Conservation (phyloP, 2,113 vertebrate genomes). For the Fukomys damarensis region DNA sequence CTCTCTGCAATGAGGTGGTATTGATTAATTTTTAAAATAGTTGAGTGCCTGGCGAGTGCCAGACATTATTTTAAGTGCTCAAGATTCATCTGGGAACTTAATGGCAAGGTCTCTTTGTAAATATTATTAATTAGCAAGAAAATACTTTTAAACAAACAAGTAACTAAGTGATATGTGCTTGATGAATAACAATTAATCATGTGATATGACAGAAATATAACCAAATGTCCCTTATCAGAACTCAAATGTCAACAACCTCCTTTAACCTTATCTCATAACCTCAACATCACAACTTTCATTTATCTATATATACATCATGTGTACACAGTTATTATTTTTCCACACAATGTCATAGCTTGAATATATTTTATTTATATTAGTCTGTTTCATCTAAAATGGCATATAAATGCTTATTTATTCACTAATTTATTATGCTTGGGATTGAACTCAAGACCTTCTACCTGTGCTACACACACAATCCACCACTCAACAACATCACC, state of each 20-base stretch:
- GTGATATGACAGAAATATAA: not conserved
- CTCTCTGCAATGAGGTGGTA: not conserved
- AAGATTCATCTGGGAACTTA: not conserved
- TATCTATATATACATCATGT: not conserved
- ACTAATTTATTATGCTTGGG: not conserved
- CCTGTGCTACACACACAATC: not conserved
- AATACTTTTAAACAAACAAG: constrained; percentile 49
- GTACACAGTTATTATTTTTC: not conserved
- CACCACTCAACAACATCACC: not conserved
- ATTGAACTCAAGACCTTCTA: not conserved
- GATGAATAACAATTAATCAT: not conserved
- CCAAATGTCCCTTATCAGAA: not conserved
- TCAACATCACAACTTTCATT: not conserved
- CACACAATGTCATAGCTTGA: not conserved
- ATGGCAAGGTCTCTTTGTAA: not conserved
- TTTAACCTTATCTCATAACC: not conserved
- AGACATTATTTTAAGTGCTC: constrained; percentile 39
- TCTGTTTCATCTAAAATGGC: not conserved
- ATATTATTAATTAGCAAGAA: constrained; percentile 29
- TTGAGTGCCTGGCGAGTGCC: not conserved
- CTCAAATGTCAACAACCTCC: not conserved
- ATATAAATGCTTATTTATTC: not conserved
- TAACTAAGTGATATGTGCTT: not conserved
- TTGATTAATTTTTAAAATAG: constrained; percentile 61
- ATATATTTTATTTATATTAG: not conserved